phyloP scores from a whole-genome alignment of 2,888 invertebrate species.

The Lithosia quadra region DNA sequence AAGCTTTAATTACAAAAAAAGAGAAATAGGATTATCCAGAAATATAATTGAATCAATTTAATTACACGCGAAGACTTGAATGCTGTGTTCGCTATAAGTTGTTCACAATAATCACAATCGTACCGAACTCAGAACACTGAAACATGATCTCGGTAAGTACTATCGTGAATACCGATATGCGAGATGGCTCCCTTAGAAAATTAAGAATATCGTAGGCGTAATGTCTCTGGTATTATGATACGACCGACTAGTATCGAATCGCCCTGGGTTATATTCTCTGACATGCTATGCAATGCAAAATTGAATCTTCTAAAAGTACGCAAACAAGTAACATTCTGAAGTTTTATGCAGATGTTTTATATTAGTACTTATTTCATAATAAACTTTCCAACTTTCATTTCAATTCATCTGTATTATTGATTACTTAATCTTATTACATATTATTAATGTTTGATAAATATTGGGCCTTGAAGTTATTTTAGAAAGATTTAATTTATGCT shows the following conservation, averaged over 20 bases:
- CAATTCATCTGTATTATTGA: neutral
- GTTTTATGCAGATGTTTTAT: neutral
- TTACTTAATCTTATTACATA: neutral
- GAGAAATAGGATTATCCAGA: neutral
- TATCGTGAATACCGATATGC: neutral
- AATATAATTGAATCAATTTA: neutral
- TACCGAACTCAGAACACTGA: neutral
- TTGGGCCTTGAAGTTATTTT: neutral
- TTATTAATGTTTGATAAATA: constrained; percentile 1
- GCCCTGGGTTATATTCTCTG: neutral
- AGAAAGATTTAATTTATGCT: neutral
- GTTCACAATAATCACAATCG: no score
- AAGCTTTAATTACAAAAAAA: neutral
- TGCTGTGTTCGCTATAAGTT: neutral
- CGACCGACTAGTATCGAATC: neutral
- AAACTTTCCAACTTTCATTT: neutral
- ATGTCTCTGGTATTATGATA: neutral
- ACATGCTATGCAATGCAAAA: neutral
- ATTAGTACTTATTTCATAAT: no score
- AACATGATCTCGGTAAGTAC: neutral
- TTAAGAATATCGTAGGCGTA: neutral
- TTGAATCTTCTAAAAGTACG: neutral
- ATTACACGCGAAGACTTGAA: neutral
- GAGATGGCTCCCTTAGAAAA: neutral
- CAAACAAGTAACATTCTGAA: no score